Percentiles rank a stretch among this genome's conserved stretches.
Conservation (phyloP, 2,888 invertebrate species). For the Chesias legatella region DNA sequence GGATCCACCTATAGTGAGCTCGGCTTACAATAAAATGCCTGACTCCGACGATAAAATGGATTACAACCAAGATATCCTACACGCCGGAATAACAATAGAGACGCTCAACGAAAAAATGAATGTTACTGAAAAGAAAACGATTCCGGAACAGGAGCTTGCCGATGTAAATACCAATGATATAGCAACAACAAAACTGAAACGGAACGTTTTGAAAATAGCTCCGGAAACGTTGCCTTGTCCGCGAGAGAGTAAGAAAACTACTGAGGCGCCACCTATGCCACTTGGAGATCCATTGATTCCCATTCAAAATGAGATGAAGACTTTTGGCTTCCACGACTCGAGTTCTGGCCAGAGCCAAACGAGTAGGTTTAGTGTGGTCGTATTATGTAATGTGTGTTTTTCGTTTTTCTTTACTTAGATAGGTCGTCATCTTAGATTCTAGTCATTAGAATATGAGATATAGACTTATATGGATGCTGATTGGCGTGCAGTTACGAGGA, state of each 20-base stretch:
- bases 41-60: conserved; percentile 53
- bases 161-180: conserved; percentile 44
- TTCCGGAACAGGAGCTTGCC: conserved; percentile 40
- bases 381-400: conserved; percentile 56
- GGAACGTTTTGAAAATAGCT: conserved; percentile 62
- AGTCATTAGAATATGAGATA: conserved; percentile 57
- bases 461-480: conserved; percentile 46
- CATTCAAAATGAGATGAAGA: conserved; percentile 74
- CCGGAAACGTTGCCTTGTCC: conserved; percentile 69
- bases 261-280: conserved; percentile 51
- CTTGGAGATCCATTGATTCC: conserved; percentile 67
- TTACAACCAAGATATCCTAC: conserved; percentile 60
- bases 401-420: conserved; percentile 64
- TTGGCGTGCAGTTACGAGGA: conserved; percentile 36
- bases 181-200: conserved; percentile 57
- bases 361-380: conserved; percentile 34
- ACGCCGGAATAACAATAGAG: conserved; percentile 60
- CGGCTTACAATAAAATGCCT: conserved; percentile 71
- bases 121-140: conserved; percentile 52
- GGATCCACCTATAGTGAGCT: conserved; percentile 74
- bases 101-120: conserved; percentile 58
- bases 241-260: conserved; percentile 56
- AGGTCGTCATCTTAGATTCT: conserved; percentile 36
- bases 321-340: conserved; percentile 62
- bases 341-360: conserved; percentile 42